A percentile compares a stretch with the other conserved stretches of the same genome.
These are phyloP conservation scores for Hypsopygia costalis DNA, from an alignment of 2,888 invertebrate genomes.

Conservation along the genomic window DNA sequence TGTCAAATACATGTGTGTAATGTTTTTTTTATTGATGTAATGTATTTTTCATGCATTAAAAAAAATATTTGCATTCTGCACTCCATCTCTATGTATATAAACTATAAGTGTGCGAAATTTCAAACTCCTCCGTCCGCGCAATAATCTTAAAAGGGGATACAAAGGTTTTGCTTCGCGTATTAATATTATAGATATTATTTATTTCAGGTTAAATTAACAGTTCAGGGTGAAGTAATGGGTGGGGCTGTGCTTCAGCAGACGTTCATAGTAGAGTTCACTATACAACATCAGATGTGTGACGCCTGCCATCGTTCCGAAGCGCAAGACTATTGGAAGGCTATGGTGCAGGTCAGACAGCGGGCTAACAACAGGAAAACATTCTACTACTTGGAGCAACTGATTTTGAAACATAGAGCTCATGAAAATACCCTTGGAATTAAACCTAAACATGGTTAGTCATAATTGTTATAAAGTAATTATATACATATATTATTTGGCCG, in stretches of 20 bases:
- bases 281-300: slow-evolving; percentile 97
- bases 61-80: too few species aligned
- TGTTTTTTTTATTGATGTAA: too few species aligned
- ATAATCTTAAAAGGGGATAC: too few species aligned
- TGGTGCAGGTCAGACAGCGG: slow-evolving; percentile 93
- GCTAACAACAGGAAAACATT: slow-evolving; percentile 98
- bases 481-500: too few species aligned
- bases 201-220: slow-evolving; percentile 89
- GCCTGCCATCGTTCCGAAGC: slow-evolving; percentile 98
- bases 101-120: too few species aligned
- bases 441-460: slow-evolving; percentile 84
- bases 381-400: slow-evolving; percentile 97
- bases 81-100: too few species aligned
- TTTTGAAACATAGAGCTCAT: slow-evolving; percentile 97
- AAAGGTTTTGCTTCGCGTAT: too few species aligned
- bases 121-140: too few species aligned
- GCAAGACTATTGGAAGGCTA: slow-evolving; percentile 97
- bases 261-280: slow-evolving; percentile 95
- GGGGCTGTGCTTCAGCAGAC: slow-evolving; percentile 96
- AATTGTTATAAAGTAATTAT: background rate
- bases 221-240: slow-evolving; percentile 96
- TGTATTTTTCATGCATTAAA: too few species aligned
- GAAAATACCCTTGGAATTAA: slow-evolving; percentile 94
- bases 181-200: too few species aligned
- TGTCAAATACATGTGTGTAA: too few species aligned